These are phyloP conservation scores for Drosophila mercatorum DNA, from an alignment of 2,888 invertebrate genomes.

Conservation along the genomic window DNA sequence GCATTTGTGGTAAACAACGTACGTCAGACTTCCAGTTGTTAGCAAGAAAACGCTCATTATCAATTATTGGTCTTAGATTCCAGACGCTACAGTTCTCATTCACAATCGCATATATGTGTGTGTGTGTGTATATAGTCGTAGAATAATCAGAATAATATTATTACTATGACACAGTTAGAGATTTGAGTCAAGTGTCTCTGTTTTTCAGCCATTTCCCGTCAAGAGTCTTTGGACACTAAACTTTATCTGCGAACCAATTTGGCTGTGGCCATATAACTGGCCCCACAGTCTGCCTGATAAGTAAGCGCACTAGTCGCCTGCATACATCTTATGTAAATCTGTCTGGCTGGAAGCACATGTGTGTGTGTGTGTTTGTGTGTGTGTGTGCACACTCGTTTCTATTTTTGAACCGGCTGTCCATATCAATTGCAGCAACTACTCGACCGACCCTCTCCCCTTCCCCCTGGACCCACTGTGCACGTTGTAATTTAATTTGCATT, in stretches of 20 bases:
- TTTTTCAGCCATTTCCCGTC: not conserved
- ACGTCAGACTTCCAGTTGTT: not conserved
- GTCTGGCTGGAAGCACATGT: slow-evolving; percentile 15
- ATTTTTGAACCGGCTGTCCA: slow-evolving; percentile 26
- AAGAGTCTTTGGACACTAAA: not conserved
- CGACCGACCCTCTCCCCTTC: no score
- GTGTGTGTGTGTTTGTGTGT: not conserved
- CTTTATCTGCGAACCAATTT: slow-evolving; percentile 18
- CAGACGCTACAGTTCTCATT: not conserved
- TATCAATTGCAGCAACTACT: slow-evolving; percentile 52
- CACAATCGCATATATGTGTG: not conserved
- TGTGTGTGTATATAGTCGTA: not conserved
- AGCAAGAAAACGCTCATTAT: no score
- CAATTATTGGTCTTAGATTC: not conserved
- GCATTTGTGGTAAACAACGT: not conserved
- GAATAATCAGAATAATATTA: slow-evolving; percentile 1
- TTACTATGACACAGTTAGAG: slow-evolving; percentile 1
- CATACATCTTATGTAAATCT: slow-evolving; percentile 29
- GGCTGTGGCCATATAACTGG: slow-evolving; percentile 21
- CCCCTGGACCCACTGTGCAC: slow-evolving; percentile 8
- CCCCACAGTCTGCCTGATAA: slow-evolving; percentile 38
- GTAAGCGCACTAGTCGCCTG: slow-evolving; percentile 3
- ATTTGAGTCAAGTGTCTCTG: slow-evolving; percentile 4
- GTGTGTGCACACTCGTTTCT: slow-evolving; percentile 14
- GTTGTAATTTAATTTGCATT: slow-evolving; percentile 69